Evolutionary conservation across 2,888 invertebrate genomes (phyloP).

Genomic region (Marronus borbonicus): DNA sequence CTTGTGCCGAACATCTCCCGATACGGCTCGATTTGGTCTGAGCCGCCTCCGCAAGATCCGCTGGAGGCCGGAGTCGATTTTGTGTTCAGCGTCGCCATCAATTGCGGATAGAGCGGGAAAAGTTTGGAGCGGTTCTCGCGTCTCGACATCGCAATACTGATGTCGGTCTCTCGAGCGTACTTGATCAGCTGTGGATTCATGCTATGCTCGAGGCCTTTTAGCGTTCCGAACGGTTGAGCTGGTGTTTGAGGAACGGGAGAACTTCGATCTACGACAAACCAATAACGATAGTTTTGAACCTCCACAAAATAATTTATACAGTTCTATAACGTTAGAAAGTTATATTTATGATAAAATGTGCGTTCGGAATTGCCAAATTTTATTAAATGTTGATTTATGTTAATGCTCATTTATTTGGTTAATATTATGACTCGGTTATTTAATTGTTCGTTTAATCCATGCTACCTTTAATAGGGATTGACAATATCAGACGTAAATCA

Average conservation of each 20-base stretch:
- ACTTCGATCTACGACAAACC: slow-evolving; percentile 65
- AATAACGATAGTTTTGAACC: background rate
- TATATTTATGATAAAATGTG: too few relatives aligned
- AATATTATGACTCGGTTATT: too few relatives aligned
- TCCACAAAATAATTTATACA: too few relatives aligned
- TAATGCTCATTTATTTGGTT: too few relatives aligned
- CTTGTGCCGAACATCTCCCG: slow-evolving; percentile 91
- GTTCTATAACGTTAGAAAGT: too few relatives aligned
- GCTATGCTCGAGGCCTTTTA: slow-evolving; percentile 91
- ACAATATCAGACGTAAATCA: too few relatives aligned
- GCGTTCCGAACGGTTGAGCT: slow-evolving; percentile 82
- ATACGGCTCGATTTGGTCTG: slow-evolving; percentile 78
- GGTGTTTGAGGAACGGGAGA: slow-evolving; percentile 77
- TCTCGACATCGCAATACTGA: slow-evolving; percentile 86
- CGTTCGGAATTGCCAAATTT: too few relatives aligned
- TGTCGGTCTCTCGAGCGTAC: slow-evolving; percentile 92
- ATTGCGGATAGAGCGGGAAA: slow-evolving; percentile 80
- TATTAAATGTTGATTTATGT: too few relatives aligned
- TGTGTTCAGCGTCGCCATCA: slow-evolving; percentile 70
- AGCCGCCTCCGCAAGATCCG: background rate
- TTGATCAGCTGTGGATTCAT: slow-evolving; percentile 93
- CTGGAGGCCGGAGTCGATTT: slow-evolving; percentile 64
- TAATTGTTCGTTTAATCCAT: too few relatives aligned
- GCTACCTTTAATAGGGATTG: too few relatives aligned
- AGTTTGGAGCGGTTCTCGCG: slow-evolving; percentile 86